Evolutionary conservation across 2,113 vertebrate genomes (phyloP).

Genomic region (Gnathochromis pfefferi): DNA sequence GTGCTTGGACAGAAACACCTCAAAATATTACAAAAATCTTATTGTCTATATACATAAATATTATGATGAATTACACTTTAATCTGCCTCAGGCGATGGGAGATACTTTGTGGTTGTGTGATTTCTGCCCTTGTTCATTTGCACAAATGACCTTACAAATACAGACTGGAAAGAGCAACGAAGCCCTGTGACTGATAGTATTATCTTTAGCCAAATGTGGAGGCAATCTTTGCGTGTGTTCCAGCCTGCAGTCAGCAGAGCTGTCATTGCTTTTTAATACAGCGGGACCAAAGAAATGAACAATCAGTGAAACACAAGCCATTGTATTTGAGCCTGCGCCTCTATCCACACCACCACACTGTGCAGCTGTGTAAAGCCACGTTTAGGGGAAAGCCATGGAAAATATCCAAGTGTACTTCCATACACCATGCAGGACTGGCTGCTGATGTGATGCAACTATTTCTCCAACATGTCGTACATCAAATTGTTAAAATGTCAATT

Average conservation of each 20-base stretch:
- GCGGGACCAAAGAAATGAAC: background rate
- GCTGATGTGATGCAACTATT: background rate
- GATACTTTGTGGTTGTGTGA: background rate
- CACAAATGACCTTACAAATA: background rate
- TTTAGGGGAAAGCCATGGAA: background rate
- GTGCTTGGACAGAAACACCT: background rate
- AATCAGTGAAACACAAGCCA: background rate
- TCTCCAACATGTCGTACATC: background rate
- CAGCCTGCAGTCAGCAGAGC: background rate
- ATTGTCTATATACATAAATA: background rate
- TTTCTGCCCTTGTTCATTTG: background rate
- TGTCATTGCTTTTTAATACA: background rate
- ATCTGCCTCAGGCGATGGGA: background rate
- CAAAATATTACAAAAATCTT: background rate
- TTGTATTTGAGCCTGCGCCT: background rate
- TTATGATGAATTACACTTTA: background rate
- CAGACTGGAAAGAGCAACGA: background rate
- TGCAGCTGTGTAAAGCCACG: background rate
- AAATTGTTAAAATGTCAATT: background rate
- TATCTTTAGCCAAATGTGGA: background rate
- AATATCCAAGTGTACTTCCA: background rate
- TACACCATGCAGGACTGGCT: background rate
- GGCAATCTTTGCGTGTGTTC: background rate
- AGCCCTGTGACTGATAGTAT: background rate
- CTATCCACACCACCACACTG: background rate